Percentiles rank a stretch among this genome's conserved stretches.
These are phyloP conservation scores for Streblospio benedicti DNA, from an alignment of 1,140 invertebrate species.

Conservation along the genomic window DNA sequence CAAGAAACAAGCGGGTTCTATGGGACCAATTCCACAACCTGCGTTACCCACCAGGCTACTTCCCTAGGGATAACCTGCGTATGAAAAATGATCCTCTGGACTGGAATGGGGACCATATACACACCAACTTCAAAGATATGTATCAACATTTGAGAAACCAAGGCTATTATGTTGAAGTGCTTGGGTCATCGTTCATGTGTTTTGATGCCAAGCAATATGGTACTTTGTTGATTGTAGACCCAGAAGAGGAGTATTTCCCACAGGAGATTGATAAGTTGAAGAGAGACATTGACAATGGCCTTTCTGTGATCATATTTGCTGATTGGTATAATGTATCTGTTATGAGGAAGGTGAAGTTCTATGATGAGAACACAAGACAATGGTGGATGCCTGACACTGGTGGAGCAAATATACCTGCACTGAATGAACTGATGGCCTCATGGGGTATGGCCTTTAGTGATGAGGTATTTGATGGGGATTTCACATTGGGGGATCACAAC, in stretches of 20 bases:
- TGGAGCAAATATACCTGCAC: conserved; percentile 85
- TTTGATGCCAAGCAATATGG: conserved; percentile 64
- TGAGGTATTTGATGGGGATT: conserved; percentile 77
- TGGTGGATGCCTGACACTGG: conserved; percentile 89
- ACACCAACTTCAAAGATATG: conserved; percentile 89
- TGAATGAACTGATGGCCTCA: conserved; percentile 75
- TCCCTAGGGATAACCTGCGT: conserved; percentile 84
- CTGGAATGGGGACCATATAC: conserved; percentile 95
- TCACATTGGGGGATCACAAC: conserved; percentile 73
- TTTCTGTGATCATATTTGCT: conserved; percentile 86
- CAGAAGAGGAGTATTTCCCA: conserved; percentile 87
- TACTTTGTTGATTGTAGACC: conserved; percentile 77
- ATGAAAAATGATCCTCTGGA: conserved; percentile 90
- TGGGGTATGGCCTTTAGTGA: conserved; percentile 80
- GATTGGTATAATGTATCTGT: conserved; percentile 95
- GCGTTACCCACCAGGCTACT: conserved; percentile 89
- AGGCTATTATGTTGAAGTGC: conserved; percentile 88
- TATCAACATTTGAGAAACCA: conserved; percentile 81
- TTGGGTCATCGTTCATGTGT: conserved; percentile 75
- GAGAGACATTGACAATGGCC: conserved; percentile 68
- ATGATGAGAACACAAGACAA: conserved; percentile 84
- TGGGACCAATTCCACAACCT: conserved; percentile 98
- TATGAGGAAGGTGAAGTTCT: conserved; percentile 92
- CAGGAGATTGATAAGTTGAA: conserved; percentile 81
- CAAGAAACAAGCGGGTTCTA: conserved; percentile 72